phyloP scores from a whole-genome alignment of 2,888 invertebrate species.

The Noctua comes region DNA sequence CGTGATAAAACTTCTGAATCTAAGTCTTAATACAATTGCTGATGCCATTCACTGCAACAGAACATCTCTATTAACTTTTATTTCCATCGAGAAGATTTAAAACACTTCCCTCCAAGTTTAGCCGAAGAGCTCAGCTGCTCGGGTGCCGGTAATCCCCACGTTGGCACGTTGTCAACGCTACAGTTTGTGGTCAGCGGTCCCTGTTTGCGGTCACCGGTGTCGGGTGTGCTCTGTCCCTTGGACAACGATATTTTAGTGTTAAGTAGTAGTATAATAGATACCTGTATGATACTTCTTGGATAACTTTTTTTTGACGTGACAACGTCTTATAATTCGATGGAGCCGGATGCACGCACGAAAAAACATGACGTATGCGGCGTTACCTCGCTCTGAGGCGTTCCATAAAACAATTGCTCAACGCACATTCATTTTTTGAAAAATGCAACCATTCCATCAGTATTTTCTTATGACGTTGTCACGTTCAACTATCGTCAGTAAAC shows the following conservation, averaged over 20 bases:
- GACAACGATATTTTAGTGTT: slow-evolving; percentile 14
- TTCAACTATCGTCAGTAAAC: no score
- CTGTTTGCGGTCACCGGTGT: slow-evolving; percentile 55
- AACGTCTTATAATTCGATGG: no score
- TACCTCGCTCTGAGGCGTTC: no score
- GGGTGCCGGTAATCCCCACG: slow-evolving; percentile 49
- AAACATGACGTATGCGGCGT: no score
- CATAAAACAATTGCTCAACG: no score
- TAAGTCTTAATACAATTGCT: background rate
- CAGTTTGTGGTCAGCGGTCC: slow-evolving; percentile 50
- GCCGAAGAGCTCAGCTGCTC: slow-evolving; percentile 12
- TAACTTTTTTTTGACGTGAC: no score
- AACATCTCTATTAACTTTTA: background rate
- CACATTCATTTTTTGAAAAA: no score
- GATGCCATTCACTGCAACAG: background rate
- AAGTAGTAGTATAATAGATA: slow-evolving; percentile 21
- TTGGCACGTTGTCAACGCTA: slow-evolving; percentile 61
- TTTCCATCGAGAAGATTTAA: slow-evolving; percentile 34
- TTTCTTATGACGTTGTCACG: no score
- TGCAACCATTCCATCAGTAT: no score
- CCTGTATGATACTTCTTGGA: background rate
- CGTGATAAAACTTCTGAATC: no score
- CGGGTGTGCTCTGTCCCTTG: slow-evolving; percentile 18
- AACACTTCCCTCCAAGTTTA: slow-evolving; percentile 41
- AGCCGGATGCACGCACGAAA: no score